These are phyloP conservation scores for Ecliptopera silaceata DNA, from an alignment of 2,888 invertebrate genomes.

Conservation along the genomic window DNA sequence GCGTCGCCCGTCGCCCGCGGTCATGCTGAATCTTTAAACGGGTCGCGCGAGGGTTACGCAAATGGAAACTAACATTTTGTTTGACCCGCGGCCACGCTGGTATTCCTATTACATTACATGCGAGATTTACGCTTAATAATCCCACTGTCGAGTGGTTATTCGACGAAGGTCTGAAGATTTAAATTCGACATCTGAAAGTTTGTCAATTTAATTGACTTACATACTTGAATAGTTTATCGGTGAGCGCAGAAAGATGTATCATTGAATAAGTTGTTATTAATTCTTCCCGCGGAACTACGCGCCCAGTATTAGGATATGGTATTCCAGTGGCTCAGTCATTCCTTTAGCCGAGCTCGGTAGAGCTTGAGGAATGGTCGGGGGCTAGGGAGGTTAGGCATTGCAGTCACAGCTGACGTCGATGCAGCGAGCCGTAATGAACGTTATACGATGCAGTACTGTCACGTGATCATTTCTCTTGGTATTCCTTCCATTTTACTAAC, in stretches of 20 bases:
- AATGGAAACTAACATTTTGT: conserved; percentile 58
- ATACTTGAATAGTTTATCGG: no score
- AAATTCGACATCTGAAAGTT: no score
- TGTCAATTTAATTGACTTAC: no score
- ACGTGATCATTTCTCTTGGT: not conserved
- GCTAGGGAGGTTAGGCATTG: conserved; percentile 39
- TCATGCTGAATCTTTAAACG: conserved; percentile 77
- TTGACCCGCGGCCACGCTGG: conserved; percentile 35
- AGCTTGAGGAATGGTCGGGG: conserved; percentile 54
- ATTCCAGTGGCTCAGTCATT: conserved; percentile 20
- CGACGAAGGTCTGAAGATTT: no score
- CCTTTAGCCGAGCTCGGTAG: conserved; percentile 53
- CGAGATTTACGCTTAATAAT: conserved; percentile 22
- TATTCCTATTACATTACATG: conserved; percentile 32
- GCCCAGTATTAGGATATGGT: not conserved
- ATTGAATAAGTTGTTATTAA: not conserved
- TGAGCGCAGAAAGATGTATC: no score
- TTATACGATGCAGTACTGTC: conserved; percentile 1
- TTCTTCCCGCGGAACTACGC: not conserved
- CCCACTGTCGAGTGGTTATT: not conserved
- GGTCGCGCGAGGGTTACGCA: conserved; percentile 55
- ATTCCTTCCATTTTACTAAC: not conserved
- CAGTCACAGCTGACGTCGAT: conserved; percentile 50
- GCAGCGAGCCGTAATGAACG: conserved; percentile 44
- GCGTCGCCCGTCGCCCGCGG: conserved; percentile 62